Base-by-base conservation (phyloP, 2,888 invertebrate genomes). In the Linyphia triangularis region DNA sequence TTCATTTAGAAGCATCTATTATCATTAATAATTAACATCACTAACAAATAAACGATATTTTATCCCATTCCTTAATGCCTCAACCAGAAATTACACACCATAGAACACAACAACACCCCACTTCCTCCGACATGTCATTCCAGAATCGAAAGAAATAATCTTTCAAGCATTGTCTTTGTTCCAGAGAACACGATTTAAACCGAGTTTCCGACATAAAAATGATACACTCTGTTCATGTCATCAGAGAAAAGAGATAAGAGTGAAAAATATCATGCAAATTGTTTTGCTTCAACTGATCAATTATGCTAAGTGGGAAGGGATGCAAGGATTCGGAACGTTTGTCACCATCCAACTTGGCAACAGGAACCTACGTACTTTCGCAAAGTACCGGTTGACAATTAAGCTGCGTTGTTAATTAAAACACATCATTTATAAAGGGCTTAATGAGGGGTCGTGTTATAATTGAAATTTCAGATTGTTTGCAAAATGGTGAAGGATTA, bases 351-450 rank as follows among this genome's bases (percentile, higher is more conserved):
- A 7, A 28, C 19, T 63, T 72, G 61, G 24, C 10, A 59, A 19
- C 13, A 51, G 70, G 37, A 57, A 57, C 37, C 30, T 61, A 28
- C 63, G 72, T 72, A 43, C 69, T 59, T 59, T 82, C 70, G 70
- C 70, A 72, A 28, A 82, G 43, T 61, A 72, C 63, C 61, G 61
- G 72, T 16, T 61, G 72, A 70, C 82, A 82, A 82, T 72, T 72
- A 82, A 37, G 72, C 7, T 22, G 28, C 43, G 61, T 72, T 72
- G 82, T 82, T 82, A 82, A 82, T 82, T 82, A 72, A 63, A 72
- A 72, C 40, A 43, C 43, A 10, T 61, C 79, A 79, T 79, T 51
- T 51, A 51, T 79, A 40, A 72, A 63, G 26, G 33, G 9, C 33
- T 22, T 63, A 43, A n/a, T 30, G 19, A 24, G 63, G 75, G 63